These are phyloP conservation scores for Grammomys dolichurus DNA, from an alignment of 2,113 vertebrate genomes.

Conservation along the genomic window DNA sequence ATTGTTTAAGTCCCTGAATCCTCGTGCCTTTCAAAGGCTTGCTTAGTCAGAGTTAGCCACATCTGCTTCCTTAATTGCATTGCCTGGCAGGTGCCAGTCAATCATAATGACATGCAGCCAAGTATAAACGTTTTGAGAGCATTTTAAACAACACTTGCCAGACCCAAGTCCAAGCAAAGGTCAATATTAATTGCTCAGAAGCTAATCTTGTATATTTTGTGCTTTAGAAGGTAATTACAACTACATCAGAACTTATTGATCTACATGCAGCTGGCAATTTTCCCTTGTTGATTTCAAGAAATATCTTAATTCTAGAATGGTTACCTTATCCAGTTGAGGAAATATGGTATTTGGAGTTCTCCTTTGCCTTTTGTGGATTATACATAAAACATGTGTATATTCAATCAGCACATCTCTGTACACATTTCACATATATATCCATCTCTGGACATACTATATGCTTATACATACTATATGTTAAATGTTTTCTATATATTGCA, in stretches of 20 bases:
- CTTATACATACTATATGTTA: neutral
- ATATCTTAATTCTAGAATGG: neutral
- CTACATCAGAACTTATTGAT: constrained; percentile 26
- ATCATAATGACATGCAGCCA: constrained; percentile 3
- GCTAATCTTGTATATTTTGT: constrained; percentile 39
- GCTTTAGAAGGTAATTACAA: constrained; percentile 41
- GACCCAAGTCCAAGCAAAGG: constrained; percentile 42
- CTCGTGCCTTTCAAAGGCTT: neutral
- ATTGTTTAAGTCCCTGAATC: neutral
- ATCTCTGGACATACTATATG: neutral
- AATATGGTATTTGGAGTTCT: neutral
- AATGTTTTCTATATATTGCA: neutral
- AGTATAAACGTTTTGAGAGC: neutral
- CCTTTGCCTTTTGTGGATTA: neutral
- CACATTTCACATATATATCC: neutral
- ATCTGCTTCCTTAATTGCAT: constrained; percentile 30
- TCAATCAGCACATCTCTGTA: neutral
- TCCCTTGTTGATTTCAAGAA: neutral
- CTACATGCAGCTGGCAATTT: neutral
- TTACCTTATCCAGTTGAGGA: constrained; percentile 2
- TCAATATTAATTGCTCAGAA: constrained; percentile 56
- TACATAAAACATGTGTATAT: neutral
- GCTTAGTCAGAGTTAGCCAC: neutral
- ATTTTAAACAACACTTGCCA: constrained; percentile 53
- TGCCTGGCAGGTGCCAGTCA: constrained; percentile 42